Evolutionary conservation across 1,140 invertebrate species (phyloP), one percentile per base, ranked within the genome.

Genomic region (Panagrolaimus sp.): DNA sequence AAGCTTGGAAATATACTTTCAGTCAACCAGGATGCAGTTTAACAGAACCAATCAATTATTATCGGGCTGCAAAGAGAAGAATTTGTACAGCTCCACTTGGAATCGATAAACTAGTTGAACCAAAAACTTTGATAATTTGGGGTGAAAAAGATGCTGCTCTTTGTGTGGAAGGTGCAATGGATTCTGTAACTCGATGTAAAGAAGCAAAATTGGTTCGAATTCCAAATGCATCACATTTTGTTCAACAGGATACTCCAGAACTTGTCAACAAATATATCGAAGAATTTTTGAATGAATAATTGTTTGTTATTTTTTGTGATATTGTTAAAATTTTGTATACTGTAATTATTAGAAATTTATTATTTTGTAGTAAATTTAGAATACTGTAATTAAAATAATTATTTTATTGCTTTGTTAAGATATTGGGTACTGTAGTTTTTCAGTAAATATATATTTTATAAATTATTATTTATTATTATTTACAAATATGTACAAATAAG

Each of bases 1-100:
- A 90, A 75, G 89, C 89, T 1, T 90, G 89, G 79, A 91, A 90
- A 84, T 90, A 91, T 82, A 85, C 87, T 12, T 91, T 64, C 17
- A 21, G 46, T n/a, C 63, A 64, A 14, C 15, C 17, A 43, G 28
- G 63, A 4, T 24, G 28, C 17, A 89, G 90, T 72, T 89, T 90
- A 87, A 89, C 88, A 8, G 88, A 88, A 17, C 88, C 90, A n/a
- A 87, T 92, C 62, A 91, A 91, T 84, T 91, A 90, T 84, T 91
- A 88, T 75, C 83, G 88, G 52, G 88, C 88, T 70, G 79, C 88
- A 17, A 32, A 43, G 77, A 85, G 43, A 14, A 15, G 17, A 17
- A 12, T 32, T 8, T 43, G 63, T 43, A 17, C 28, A 17, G 38
- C 43, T 10, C 14, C 52, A 58, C 21, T 38, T 28, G 65, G 17